These are phyloP conservation scores for Onychostruthus taczanowskii DNA, from an alignment of 2,113 vertebrate genomes.

Conservation along the genomic window DNA sequence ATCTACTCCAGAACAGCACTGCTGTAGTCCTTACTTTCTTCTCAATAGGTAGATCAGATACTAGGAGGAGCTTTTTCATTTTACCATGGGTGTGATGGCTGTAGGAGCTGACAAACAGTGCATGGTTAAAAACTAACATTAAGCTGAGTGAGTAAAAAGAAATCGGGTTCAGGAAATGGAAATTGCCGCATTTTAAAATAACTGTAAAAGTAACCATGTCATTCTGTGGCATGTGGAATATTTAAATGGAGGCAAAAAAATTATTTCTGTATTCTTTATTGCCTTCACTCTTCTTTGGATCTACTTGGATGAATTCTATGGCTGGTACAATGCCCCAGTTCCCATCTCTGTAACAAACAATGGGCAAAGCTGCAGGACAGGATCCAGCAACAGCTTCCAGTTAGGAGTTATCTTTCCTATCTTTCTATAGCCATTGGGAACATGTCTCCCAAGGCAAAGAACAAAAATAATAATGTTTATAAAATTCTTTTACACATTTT, in stretches of 20 bases:
- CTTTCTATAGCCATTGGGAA: not conserved
- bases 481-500: not conserved
- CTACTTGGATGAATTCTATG: not conserved
- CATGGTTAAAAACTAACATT: not conserved
- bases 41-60: not conserved
- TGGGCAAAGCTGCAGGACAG: not conserved
- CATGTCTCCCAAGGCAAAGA: not conserved
- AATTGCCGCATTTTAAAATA: not conserved
- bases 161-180: not conserved
- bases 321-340: not conserved
- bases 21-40: not conserved
- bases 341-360: not conserved
- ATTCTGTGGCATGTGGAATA: not conserved
- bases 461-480: not conserved
- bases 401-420: not conserved
- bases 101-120: not conserved
- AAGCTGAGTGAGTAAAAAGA: not conserved
- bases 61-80: not conserved
- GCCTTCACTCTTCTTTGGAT: not conserved
- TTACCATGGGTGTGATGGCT: not conserved
- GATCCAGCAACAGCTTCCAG: not conserved
- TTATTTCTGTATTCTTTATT: not conserved
- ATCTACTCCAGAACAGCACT: not conserved
- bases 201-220: not conserved
- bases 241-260: not conserved